Conservation (phyloP, 2,797 vertebrate genomes). For the Anabacerthia variegaticeps region DNA sequence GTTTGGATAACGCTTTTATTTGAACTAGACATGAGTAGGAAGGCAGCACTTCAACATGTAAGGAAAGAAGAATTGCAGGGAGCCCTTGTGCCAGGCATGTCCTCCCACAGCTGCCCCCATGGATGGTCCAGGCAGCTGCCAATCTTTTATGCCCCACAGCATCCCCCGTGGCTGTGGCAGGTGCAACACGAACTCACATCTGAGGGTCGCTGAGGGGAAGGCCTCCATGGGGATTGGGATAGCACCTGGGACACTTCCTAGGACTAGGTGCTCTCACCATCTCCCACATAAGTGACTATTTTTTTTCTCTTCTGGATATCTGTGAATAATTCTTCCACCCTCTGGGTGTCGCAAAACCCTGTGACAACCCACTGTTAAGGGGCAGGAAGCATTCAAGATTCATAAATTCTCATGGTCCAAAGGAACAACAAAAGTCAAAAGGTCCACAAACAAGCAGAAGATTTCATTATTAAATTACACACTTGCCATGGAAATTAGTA, state of each 20-base stretch:
- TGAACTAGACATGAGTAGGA: not conserved
- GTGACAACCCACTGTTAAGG: too few species aligned
- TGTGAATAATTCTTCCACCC: not conserved
- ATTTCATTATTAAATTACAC: not conserved
- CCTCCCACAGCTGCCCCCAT: rapidly evolving
- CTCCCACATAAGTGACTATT: rapidly evolving
- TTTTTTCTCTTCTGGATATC: too few species aligned
- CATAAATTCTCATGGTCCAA: rapidly evolving
- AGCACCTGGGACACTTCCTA: not conserved
- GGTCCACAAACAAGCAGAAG: not conserved
- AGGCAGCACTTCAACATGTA: not conserved
- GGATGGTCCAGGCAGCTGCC: rapidly evolving
- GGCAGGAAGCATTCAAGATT: not conserved
- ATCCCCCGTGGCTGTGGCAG: rapidly evolving
- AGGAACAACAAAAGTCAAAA: not conserved
- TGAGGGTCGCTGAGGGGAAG: rapidly evolving
- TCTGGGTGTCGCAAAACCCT: not conserved
- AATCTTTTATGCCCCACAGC: not conserved
- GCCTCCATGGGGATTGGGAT: not conserved
- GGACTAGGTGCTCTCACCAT: rapidly evolving
- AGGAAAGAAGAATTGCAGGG: not conserved
- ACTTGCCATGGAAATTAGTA: not conserved
- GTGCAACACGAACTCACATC: rapidly evolving
- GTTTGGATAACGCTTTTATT: not conserved
- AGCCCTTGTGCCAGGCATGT: rapidly evolving